Percentiles rank a stretch among this genome's conserved stretches.
phyloP scores from a whole-genome alignment of 2,113 vertebrate genomes.

The Neogale vison region DNA sequence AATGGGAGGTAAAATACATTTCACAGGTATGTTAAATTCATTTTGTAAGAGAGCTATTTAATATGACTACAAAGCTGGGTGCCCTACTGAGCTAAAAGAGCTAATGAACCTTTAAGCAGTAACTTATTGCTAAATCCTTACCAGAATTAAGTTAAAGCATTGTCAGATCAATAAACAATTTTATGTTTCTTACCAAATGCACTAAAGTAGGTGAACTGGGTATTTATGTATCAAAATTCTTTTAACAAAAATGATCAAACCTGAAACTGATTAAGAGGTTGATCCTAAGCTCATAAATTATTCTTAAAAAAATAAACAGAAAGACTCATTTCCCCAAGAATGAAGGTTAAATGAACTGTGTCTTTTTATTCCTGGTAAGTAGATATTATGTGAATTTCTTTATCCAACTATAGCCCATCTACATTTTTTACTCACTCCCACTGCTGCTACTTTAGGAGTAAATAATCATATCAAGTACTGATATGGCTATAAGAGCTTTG shows the following conservation, averaged over 20 bases:
- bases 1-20: neutral
- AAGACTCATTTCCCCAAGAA: neutral
- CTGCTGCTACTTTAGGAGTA: neutral
- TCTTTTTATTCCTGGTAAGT: neutral
- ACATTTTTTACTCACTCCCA: neutral
- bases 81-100: neutral
- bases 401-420: neutral
- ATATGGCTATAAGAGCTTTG: neutral
- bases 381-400: neutral
- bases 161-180: constrained; percentile 27
- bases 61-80: neutral
- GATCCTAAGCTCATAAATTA: neutral
- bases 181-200: neutral
- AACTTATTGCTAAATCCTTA: constrained; percentile 15
- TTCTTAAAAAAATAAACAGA: neutral
- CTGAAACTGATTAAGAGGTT: neutral
- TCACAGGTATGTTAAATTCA: neutral
- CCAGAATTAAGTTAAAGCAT: neutral
- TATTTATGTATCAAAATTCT: neutral
- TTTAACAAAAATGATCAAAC: neutral
- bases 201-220: neutral
- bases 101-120: constrained; percentile 12
- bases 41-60: neutral
- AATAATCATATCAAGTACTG: neutral
- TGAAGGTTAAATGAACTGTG: neutral